Evolutionary conservation across 2,113 vertebrate genomes (phyloP).

Genomic region (Arenaria interpres): DNA sequence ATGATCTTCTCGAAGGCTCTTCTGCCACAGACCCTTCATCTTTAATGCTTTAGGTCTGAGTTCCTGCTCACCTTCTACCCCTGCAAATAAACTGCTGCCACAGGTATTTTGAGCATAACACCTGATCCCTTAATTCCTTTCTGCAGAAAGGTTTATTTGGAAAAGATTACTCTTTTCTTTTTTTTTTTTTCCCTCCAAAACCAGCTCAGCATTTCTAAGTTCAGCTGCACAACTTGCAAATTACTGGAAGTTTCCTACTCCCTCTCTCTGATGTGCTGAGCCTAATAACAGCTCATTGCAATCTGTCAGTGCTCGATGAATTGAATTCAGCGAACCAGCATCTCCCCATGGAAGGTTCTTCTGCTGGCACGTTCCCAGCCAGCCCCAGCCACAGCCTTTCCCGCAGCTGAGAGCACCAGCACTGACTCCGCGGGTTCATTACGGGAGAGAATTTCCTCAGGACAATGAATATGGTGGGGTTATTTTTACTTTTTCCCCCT

Average conservation of each 20-base stretch:
- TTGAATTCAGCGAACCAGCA: not conserved
- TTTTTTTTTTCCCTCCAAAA: not conserved
- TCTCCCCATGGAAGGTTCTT: not conserved
- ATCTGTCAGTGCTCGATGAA: not conserved
- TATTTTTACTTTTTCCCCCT: not conserved
- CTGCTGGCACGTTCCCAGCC: not conserved
- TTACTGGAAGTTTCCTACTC: not conserved
- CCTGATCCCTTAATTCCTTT: not conserved
- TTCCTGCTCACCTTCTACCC: not conserved
- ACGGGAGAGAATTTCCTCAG: not conserved
- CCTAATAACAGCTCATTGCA: not conserved
- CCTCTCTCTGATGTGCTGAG: not conserved
- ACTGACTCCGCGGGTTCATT: not conserved
- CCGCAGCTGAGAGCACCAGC: not conserved
- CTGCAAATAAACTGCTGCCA: not conserved
- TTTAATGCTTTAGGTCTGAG: not conserved
- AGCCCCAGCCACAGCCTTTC: not conserved
- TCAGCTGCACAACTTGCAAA: slow-evolving; percentile 20
- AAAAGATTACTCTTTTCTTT: not conserved
- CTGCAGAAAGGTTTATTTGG: not conserved
- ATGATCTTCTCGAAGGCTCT: not conserved
- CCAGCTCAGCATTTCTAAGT: slow-evolving; percentile 31
- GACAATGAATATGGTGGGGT: not conserved
- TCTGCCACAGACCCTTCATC: not conserved
- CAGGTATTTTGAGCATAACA: not conserved